phyloP scores from a whole-genome alignment of 2,888 invertebrate species.

The Teinopalpus imperialis region DNA sequence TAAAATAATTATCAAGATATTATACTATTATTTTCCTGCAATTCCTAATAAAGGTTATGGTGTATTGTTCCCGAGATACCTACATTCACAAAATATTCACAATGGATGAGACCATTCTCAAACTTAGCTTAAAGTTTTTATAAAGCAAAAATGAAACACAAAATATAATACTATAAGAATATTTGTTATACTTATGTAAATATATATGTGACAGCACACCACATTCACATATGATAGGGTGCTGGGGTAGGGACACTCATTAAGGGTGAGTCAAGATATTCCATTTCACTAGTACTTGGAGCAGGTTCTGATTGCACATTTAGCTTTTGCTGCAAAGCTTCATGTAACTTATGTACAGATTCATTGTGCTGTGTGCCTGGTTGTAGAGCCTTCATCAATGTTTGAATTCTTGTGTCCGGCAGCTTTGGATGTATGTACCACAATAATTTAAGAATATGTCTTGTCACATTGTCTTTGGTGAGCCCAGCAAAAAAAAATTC shows the following conservation, averaged over 20 bases:
- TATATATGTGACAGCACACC: no score
- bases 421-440: conserved; percentile 95
- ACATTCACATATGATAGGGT: conserved; percentile 72
- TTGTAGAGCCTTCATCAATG: conserved; percentile 90
- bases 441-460: conserved; percentile 93
- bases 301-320: conserved; percentile 85
- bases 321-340: conserved; percentile 89
- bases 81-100: no score
- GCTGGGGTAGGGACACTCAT: conserved; percentile 93
- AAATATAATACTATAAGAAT: no score
- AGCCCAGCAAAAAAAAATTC: conserved; percentile 96
- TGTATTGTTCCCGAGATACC: no score
- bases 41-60: no score
- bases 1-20: no score
- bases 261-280: conserved; percentile 90
- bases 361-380: conserved; percentile 91
- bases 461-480: conserved; percentile 93
- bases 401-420: conserved; percentile 89
- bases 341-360: conserved; percentile 90
- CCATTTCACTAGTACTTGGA: conserved; percentile 84
- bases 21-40: no score
- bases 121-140: no score
- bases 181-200: no score
- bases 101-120: no score
- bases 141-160: no score